These are phyloP conservation scores for Caenorhabditis angaria DNA, from an alignment of 2,888 invertebrate genomes.

Conservation along the genomic window DNA sequence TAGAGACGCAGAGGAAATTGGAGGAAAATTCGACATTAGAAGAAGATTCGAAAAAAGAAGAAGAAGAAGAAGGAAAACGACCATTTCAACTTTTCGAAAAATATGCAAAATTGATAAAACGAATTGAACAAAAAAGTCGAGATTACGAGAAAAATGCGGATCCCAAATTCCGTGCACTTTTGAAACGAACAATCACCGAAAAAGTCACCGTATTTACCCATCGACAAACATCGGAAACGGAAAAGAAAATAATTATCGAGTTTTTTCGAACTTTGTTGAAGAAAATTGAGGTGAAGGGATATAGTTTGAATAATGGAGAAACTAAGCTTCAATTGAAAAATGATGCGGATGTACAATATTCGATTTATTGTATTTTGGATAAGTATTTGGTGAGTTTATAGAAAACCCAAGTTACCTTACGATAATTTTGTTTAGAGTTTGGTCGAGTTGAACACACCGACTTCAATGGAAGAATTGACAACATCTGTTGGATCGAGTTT, in stretches of 20 bases:
- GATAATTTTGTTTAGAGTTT: constrained; percentile 21
- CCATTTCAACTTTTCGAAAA: not conserved
- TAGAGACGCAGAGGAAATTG: not conserved
- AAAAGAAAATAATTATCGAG: constrained; percentile 12
- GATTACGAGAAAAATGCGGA: constrained; percentile 7
- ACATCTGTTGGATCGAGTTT: not conserved
- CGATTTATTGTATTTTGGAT: constrained; percentile 26
- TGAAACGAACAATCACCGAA: constrained; percentile 34
- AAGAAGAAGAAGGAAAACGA: not conserved
- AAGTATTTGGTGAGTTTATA: constrained; percentile 28
- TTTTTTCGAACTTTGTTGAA: constrained; percentile 24
- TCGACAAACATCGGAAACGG: constrained; percentile 10
- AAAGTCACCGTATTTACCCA: constrained; percentile 27
- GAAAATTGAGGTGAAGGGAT: constrained; percentile 21
- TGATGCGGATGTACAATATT: constrained; percentile 26
- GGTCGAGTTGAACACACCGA: constrained; percentile 15
- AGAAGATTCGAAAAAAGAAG: not conserved
- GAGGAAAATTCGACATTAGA: not conserved
- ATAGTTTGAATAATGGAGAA: not conserved
- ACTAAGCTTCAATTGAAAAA: constrained; percentile 7
- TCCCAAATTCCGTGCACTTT: constrained; percentile 8
- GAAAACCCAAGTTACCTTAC: not conserved
- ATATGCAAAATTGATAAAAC: not conserved
- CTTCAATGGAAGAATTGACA: constrained; percentile 15
- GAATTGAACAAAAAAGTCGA: not conserved